phyloP scores from a whole-genome alignment of 2,888 invertebrate genomes.

The Thera obeliscata region DNA sequence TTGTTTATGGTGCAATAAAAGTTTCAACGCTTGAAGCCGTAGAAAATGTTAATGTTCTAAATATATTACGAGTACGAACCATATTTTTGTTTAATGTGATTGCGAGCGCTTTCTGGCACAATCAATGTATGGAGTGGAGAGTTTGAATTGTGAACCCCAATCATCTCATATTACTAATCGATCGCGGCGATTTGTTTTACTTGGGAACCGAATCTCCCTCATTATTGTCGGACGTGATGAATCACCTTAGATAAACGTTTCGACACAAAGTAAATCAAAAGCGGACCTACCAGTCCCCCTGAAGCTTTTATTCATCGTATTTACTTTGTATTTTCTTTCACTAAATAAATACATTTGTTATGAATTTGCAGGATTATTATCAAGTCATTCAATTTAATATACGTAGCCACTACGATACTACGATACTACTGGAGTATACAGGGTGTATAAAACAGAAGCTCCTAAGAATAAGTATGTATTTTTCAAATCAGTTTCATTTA shows the following conservation, averaged over 20 bases:
- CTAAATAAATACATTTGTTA: slow-evolving; percentile 40
- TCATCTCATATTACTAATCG: slow-evolving; percentile 77
- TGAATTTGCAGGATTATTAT: slow-evolving; percentile 44
- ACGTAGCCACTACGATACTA: slow-evolving; percentile 27
- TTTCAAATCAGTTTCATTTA: no score
- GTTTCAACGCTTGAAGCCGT: slow-evolving; percentile 42
- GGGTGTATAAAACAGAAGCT: no score
- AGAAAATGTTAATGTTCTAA: slow-evolving; percentile 37
- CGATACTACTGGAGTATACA: neutral
- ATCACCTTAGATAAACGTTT: slow-evolving; percentile 77
- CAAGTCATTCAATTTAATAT: slow-evolving; percentile 59
- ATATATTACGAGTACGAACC: slow-evolving; percentile 34
- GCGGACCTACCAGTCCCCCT: slow-evolving; percentile 48
- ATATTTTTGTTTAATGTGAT: slow-evolving; percentile 34
- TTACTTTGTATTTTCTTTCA: slow-evolving; percentile 64
- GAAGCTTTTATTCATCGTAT: slow-evolving; percentile 65
- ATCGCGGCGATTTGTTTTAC: slow-evolving; percentile 74
- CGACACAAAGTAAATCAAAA: slow-evolving; percentile 74
- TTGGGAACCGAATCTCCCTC: slow-evolving; percentile 69
- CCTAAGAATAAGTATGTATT: no score
- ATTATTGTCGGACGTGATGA: slow-evolving; percentile 76
- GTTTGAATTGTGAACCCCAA: slow-evolving; percentile 56
- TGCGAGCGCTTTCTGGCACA: slow-evolving; percentile 18
- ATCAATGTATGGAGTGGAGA: slow-evolving; percentile 22
- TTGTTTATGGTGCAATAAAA: slow-evolving; percentile 43